Evolutionary conservation across 2,888 invertebrate species (phyloP).

Genomic region (Silvanus unidentatus): DNA sequence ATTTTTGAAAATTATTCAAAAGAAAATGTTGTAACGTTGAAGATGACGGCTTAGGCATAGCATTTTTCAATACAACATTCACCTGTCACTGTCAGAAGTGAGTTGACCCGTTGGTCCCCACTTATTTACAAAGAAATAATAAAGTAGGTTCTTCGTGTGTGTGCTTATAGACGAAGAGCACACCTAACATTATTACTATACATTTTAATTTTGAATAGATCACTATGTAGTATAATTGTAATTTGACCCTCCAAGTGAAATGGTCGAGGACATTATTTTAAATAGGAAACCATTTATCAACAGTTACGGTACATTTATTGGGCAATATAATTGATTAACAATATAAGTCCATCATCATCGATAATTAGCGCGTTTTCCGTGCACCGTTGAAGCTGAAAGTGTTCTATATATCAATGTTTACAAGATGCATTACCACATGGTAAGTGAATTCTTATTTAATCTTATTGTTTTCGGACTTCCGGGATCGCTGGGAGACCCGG

Average conservation of each 20-base stretch:
- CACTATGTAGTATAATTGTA: conserved; percentile 8
- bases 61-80: not conserved
- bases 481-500: no score
- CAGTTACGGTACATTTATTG: no score
- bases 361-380: no score
- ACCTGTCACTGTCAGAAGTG: conserved; percentile 5
- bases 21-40: no score
- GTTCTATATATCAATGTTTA: not conserved
- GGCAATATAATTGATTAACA: not conserved
- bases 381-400: no score
- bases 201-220: conserved; percentile 7
- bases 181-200: conserved; percentile 4
- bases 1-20: no score
- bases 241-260: conserved; percentile 11
- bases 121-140: conserved; percentile 1
- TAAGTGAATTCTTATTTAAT: no score
- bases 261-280: conserved; percentile 10
- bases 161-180: conserved; percentile 1
- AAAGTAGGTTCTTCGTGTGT: conserved; percentile 3
- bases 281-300: not conserved
- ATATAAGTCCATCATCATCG: not conserved
- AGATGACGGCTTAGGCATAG: no score
- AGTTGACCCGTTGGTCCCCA: conserved; percentile 9
- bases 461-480: no score
- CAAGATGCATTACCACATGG: not conserved